phyloP scores from a whole-genome alignment of 2,888 invertebrate species.

The Caenorhabditis zanzibari region DNA sequence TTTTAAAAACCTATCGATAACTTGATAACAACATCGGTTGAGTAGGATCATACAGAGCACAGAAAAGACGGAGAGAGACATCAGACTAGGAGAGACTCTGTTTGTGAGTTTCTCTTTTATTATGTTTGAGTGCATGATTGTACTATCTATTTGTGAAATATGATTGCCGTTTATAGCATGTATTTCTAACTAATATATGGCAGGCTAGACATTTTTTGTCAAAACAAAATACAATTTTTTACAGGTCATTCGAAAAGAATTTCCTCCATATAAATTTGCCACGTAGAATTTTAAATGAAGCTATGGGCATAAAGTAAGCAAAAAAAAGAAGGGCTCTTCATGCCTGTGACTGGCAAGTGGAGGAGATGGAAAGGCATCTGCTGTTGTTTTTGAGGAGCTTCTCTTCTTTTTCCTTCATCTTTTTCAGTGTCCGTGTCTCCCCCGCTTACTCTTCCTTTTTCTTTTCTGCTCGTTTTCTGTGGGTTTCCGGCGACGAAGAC shows the following conservation, averaged over 20 bases:
- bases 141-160: not conserved
- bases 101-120: conserved; percentile 24
- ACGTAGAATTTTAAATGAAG: conserved; percentile 2
- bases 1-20: conserved; percentile 35
- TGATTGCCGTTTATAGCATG: not conserved
- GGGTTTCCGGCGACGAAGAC: conserved; percentile 28
- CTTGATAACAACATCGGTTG: conserved; percentile 55
- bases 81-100: conserved; percentile 3
- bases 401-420: conserved; percentile 44
- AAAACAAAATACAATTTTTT: not conserved
- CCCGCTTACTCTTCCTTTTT: conserved; percentile 35
- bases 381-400: conserved; percentile 57
- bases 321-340: conserved; percentile 30
- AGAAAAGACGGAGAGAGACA: not conserved
- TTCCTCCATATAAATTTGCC: not conserved
- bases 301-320: conserved; percentile 13
- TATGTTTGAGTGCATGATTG: conserved; percentile 10
- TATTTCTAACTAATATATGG: not conserved
- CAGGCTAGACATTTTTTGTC: not conserved
- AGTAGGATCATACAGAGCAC: conserved; percentile 27
- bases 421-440: conserved; percentile 46
- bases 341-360: conserved; percentile 29
- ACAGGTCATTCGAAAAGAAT: not conserved
- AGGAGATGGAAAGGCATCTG: conserved; percentile 45
- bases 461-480: conserved; percentile 51